Conservation (phyloP, 2,113 vertebrate species). For the Oncorhynchus gorbuscha region DNA sequence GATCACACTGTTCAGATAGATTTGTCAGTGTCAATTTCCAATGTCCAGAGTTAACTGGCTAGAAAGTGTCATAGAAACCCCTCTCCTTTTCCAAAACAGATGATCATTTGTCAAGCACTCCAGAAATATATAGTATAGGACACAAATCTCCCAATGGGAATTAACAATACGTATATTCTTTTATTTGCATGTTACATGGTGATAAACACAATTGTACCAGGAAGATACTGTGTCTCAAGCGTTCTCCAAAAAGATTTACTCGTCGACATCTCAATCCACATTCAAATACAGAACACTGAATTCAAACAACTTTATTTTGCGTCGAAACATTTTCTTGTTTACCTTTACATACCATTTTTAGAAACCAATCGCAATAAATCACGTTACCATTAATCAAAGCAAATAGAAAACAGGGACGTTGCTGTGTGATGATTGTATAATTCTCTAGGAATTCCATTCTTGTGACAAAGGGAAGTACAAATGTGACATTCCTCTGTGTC, state of each 20-base stretch:
- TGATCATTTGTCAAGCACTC: background rate
- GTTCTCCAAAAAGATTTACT: slow-evolving; percentile 41
- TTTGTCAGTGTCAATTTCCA: no score
- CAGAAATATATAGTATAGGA: background rate
- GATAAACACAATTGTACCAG: slow-evolving; percentile 64
- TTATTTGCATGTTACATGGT: slow-evolving; percentile 75
- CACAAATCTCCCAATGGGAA: slow-evolving; percentile 48
- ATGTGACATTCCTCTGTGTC: slow-evolving; percentile 43
- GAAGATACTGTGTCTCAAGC: slow-evolving; percentile 49
- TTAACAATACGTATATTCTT: slow-evolving; percentile 69
- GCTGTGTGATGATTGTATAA: slow-evolving; percentile 49
- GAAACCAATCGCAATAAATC: slow-evolving; percentile 61
- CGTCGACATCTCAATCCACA: slow-evolving; percentile 59
- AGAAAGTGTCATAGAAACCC: no score
- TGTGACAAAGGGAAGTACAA: slow-evolving; percentile 47
- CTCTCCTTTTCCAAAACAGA: background rate
- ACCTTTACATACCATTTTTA: slow-evolving; percentile 63
- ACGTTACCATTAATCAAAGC: slow-evolving; percentile 63
- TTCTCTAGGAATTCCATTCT: slow-evolving; percentile 32
- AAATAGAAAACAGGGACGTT: slow-evolving; percentile 49
- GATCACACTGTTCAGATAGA: no score
- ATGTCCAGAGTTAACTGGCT: no score
- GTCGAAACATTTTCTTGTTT: slow-evolving; percentile 65
- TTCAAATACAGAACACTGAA: slow-evolving; percentile 71
- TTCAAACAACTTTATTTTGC: slow-evolving; percentile 75